Evolutionary conservation across 2,888 invertebrate genomes (phyloP).

Genomic region (Rhyacophila evoluta): DNA sequence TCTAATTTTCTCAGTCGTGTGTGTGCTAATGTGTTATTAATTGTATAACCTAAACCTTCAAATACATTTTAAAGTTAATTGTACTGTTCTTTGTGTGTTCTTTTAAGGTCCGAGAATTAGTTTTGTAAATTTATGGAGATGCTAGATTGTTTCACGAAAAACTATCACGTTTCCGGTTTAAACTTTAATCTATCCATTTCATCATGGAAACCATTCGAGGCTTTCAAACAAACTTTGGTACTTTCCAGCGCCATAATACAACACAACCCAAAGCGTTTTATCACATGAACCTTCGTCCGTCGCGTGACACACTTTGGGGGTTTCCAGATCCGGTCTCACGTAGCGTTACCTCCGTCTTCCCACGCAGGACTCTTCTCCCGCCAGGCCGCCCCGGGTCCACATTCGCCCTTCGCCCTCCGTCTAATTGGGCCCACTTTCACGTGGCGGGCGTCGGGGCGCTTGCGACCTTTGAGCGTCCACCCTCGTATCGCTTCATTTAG

Average conservation of each 20-base stretch:
- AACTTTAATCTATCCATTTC: background rate
- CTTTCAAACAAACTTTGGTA: background rate
- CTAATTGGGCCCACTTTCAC: constrained; percentile 45
- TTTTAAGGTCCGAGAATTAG: too few species aligned
- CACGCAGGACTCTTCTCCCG: constrained; percentile 10
- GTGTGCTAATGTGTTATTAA: too few species aligned
- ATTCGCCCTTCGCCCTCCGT: constrained; percentile 22
- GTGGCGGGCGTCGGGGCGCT: constrained; percentile 30
- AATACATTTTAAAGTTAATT: too few species aligned
- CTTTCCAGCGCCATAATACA: background rate
- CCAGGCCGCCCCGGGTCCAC: background rate
- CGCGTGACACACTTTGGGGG: constrained; percentile 29
- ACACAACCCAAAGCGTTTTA: constrained; percentile 3
- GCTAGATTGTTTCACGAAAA: background rate
- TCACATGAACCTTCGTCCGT: constrained; percentile 18
- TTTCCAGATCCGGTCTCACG: constrained; percentile 19
- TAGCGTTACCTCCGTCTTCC: constrained; percentile 34
- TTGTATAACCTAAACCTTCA: too few species aligned
- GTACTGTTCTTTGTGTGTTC: too few species aligned
- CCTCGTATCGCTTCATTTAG: constrained; percentile 50
- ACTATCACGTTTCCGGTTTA: background rate
- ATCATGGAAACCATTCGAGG: background rate
- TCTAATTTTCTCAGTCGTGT: too few species aligned
- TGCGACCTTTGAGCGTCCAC: constrained; percentile 33
- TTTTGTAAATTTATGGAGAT: background rate